Conservation (phyloP, 2,113 vertebrate genomes). For the Salvelinus sp. region DNA sequence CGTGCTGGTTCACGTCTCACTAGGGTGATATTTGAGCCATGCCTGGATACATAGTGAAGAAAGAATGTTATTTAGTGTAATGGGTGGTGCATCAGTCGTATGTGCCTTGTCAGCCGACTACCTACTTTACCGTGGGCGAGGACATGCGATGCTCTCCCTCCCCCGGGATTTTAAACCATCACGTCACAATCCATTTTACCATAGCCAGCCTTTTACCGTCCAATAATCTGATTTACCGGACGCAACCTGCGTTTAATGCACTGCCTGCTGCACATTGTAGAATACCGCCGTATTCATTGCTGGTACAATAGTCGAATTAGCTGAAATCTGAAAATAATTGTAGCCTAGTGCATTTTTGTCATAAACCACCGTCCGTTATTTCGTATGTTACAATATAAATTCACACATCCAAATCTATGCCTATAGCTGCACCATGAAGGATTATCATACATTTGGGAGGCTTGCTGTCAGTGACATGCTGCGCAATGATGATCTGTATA, state of each 20-base stretch:
- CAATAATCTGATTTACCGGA: conserved; percentile 67
- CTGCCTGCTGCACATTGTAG: background rate
- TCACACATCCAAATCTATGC: no score
- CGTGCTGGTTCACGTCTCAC: background rate
- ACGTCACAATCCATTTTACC: conserved; percentile 74
- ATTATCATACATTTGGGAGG: no score
- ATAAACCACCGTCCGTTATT: no score
- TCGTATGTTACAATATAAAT: no score
- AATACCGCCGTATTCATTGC: background rate
- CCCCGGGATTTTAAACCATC: conserved; percentile 51
- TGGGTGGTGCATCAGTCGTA: background rate
- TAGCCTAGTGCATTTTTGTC: no score
- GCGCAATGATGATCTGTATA: no score
- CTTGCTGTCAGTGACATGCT: no score
- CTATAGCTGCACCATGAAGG: no score
- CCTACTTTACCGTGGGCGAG: conserved; percentile 17
- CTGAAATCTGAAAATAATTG: no score
- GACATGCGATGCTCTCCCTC: conserved; percentile 25
- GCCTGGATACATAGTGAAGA: conserved; percentile 9
- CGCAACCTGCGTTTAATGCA: conserved; percentile 21
- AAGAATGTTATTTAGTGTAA: background rate
- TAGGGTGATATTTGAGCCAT: conserved; percentile 30
- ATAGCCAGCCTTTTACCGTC: conserved; percentile 21
- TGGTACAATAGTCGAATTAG: no score
- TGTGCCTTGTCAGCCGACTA: conserved; percentile 7